These are phyloP conservation scores for Caenorhabditis sp. DNA, from an alignment of 2,888 invertebrate genomes.

Conservation along the genomic window DNA sequence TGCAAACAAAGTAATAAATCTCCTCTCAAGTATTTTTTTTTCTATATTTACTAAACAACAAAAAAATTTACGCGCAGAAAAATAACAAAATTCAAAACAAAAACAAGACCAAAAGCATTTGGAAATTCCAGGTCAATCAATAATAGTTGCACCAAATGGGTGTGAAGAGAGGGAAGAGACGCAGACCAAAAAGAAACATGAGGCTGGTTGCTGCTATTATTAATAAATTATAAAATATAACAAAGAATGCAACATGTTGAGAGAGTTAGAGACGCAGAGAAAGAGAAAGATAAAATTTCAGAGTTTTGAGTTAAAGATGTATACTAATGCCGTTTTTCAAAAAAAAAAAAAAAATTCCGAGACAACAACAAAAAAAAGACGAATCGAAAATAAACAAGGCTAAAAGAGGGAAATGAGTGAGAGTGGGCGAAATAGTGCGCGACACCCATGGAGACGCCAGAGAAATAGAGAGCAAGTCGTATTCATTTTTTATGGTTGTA, in stretches of 20 bases:
- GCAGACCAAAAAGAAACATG: slow-evolving; percentile 11
- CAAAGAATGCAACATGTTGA: no score
- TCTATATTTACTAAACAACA: no score
- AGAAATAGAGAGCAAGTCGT: background rate
- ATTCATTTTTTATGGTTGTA: background rate
- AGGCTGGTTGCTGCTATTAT: background rate
- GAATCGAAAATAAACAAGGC: background rate
- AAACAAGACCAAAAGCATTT: slow-evolving; percentile 2
- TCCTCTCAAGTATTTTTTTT: no score
- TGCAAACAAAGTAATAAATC: no score
- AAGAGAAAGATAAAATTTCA: no score
- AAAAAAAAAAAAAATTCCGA: background rate
- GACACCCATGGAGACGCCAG: background rate
- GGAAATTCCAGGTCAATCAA: slow-evolving; percentile 1
- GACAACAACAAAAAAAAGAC: background rate
- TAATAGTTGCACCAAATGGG: slow-evolving; percentile 5
- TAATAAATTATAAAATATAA: no score
- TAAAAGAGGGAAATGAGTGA: slow-evolving; percentile 6
- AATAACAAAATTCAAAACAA: background rate
- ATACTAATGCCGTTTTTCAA: background rate
- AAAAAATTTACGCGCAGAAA: background rate
- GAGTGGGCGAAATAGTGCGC: background rate
- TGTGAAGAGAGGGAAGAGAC: slow-evolving; percentile 9
- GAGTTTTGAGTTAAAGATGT: no score
- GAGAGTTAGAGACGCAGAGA: background rate